A percentile compares a stretch with the other conserved stretches of the same genome.
Conservation (phyloP, 2,797 vertebrate species). For the Diceros bicornis region DNA sequence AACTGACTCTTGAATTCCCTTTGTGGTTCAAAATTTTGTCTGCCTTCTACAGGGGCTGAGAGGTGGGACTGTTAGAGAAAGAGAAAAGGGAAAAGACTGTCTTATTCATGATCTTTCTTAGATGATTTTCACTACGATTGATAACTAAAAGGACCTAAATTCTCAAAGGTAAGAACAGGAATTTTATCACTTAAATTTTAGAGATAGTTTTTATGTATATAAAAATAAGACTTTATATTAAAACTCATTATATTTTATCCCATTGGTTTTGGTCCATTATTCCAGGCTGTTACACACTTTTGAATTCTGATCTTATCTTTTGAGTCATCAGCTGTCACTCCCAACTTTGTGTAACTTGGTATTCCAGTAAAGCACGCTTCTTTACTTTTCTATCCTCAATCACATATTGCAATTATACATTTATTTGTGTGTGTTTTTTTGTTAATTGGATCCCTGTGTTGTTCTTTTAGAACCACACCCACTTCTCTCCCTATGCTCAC, state of each 20-base stretch:
- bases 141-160: not conserved
- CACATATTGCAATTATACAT: not conserved
- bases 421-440: not conserved
- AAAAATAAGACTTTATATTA: not conserved
- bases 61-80: not conserved
- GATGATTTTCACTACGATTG: not conserved
- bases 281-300: not conserved
- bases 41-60: not conserved
- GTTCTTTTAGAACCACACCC: not conserved
- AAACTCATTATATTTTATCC: not conserved
- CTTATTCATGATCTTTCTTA: not conserved
- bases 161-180: not conserved
- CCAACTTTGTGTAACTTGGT: not conserved
- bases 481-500: not conserved
- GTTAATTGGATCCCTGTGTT: not conserved
- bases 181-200: not conserved
- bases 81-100: not conserved
- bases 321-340: not conserved
- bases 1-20: not conserved
- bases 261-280: not conserved
- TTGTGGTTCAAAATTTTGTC: not conserved
- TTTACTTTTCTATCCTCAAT: not conserved
- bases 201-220: not conserved
- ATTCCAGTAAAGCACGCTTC: not conserved
- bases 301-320: not conserved